Evolutionary conservation across 2,888 invertebrate species (phyloP).

Genomic region (Drosophila kokeensis): DNA sequence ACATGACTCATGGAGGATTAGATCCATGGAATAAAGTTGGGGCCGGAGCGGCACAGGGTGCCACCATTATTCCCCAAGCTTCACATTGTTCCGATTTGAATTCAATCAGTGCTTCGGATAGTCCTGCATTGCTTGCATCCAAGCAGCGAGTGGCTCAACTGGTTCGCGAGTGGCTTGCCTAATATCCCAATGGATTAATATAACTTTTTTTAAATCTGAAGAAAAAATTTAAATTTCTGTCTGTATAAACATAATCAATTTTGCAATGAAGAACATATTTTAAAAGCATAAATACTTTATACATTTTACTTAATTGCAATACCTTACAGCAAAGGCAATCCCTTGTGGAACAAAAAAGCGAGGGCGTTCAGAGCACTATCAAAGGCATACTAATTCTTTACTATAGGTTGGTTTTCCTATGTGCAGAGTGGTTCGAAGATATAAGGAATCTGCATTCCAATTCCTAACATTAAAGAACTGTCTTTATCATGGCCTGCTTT

Average conservation of each 20-base stretch:
- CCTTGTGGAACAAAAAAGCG: too few species aligned
- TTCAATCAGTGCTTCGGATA: constrained; percentile 74
- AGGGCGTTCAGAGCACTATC: background rate
- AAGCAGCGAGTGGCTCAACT: constrained; percentile 63
- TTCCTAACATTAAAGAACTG: background rate
- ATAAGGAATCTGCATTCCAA: background rate
- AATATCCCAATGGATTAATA: background rate
- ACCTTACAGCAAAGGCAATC: background rate
- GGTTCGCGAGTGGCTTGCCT: constrained; percentile 70
- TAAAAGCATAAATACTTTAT: background rate
- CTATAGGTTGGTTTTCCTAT: background rate
- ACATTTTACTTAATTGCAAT: background rate
- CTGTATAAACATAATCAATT: background rate
- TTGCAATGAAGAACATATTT: background rate
- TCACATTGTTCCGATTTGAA: constrained; percentile 79
- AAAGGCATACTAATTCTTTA: background rate
- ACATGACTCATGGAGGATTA: constrained; percentile 86
- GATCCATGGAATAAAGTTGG: constrained; percentile 87
- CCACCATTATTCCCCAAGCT: constrained; percentile 67
- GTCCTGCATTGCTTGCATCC: constrained; percentile 60
- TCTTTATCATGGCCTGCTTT: background rate
- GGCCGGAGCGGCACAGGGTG: constrained; percentile 60
- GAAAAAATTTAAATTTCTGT: background rate
- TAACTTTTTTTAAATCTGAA: background rate
- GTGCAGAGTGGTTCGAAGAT: background rate